A percentile compares a stretch with the other conserved stretches of the same genome.
Evolutionary conservation across 2,797 vertebrate species (phyloP).

Genomic region (Muraenolepis orangiensis): DNA sequence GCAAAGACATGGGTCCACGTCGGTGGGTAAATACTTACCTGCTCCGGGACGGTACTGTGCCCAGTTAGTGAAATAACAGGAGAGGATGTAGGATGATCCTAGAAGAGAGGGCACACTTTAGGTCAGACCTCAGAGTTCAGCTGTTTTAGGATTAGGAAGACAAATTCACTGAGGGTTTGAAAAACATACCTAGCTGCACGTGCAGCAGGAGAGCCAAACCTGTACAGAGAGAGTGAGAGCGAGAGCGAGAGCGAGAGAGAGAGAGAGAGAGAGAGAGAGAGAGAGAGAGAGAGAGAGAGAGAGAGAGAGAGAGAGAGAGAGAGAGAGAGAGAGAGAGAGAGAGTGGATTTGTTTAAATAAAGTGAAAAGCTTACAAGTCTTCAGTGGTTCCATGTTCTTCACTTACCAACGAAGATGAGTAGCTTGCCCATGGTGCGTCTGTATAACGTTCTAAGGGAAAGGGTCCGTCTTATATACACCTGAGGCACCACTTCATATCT

Average conservation of each 20-base stretch:
- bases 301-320: no score
- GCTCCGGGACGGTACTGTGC: constrained; percentile 76
- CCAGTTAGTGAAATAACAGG: constrained; percentile 84
- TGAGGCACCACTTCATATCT: constrained; percentile 20
- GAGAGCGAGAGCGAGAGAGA: no score
- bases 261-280: no score
- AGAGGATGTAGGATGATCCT: constrained; percentile 76
- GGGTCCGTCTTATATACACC: constrained; percentile 50
- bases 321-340: background rate
- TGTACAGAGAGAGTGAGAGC: constrained; percentile 30
- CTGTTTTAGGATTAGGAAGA: background rate
- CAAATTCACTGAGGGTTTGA: constrained; percentile 4
- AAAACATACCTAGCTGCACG: constrained; percentile 67
- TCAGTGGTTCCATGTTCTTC: background rate
- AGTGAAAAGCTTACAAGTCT: background rate
- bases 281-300: no score
- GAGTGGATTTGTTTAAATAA: background rate
- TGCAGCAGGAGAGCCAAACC: constrained; percentile 73
- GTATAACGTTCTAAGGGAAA: constrained; percentile 31
- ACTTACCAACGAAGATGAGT: constrained; percentile 63
- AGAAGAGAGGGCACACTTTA: constrained; percentile 16
- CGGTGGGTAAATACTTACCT: constrained; percentile 71
- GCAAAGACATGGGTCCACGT: constrained; percentile 76
- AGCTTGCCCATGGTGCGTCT: constrained; percentile 65
- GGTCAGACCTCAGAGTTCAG: background rate